Evolutionary conservation across 2,113 vertebrate genomes (phyloP).

Genomic region (Sylvilagus bachmani): DNA sequence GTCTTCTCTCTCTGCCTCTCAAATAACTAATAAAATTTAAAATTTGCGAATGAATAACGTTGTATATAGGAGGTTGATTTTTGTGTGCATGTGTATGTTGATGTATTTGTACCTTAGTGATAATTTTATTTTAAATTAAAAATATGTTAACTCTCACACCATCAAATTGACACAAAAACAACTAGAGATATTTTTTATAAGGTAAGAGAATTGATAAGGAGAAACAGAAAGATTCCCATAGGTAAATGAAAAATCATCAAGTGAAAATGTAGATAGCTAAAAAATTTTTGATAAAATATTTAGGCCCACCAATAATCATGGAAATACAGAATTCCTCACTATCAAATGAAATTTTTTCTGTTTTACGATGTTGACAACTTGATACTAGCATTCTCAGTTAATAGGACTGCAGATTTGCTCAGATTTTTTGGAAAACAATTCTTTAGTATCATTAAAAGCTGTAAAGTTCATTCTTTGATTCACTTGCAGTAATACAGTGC

Average conservation of each 20-base stretch:
- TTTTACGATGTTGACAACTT: not conserved
- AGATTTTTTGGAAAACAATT: conserved; percentile 12
- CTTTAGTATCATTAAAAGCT: not conserved
- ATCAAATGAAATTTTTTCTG: not conserved
- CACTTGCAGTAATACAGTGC: not conserved
- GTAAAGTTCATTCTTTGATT: not conserved
- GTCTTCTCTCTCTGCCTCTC: too few relatives aligned
- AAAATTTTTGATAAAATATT: not conserved
- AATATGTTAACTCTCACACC: not conserved
- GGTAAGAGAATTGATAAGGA: not conserved
- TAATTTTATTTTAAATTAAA: conserved; percentile 45
- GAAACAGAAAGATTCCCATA: not conserved
- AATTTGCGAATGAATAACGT: not conserved
- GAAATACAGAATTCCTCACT: conserved; percentile 4
- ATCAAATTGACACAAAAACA: conserved; percentile 32
- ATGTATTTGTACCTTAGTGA: conserved; percentile 6
- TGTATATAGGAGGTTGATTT: not conserved
- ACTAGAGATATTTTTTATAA: not conserved
- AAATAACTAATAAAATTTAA: too few relatives aligned
- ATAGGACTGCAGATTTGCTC: not conserved
- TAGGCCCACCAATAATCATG: not conserved
- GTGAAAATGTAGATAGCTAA: not conserved
- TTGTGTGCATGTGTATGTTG: not conserved
- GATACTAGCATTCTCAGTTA: not conserved
- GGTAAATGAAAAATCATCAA: not conserved